These are phyloP conservation scores for Bhutanitis thaidina DNA, from an alignment of 2,888 invertebrate genomes.

Conservation along the genomic window DNA sequence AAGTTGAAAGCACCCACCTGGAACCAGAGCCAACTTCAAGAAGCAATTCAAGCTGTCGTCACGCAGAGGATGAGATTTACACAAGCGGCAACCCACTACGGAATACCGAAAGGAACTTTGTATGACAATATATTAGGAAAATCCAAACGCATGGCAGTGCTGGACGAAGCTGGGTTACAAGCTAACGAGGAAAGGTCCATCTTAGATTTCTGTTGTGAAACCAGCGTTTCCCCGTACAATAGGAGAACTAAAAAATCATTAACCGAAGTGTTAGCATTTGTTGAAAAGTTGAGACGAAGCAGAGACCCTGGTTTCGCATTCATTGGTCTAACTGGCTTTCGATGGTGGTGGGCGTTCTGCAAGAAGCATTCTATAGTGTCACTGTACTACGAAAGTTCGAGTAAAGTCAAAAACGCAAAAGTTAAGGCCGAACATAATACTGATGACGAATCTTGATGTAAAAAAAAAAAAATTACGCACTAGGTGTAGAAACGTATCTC, in stretches of 20 bases:
- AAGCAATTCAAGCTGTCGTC: constrained; percentile 87
- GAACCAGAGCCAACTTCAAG: constrained; percentile 86
- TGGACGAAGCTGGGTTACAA: constrained; percentile 84
- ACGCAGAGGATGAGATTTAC: constrained; percentile 89
- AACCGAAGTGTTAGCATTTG: constrained; percentile 81
- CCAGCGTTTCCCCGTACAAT: constrained; percentile 84
- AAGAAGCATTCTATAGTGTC: constrained; percentile 88
- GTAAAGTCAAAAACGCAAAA: constrained; percentile 37
- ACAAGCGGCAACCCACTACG: constrained; percentile 84
- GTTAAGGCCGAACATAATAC: constrained; percentile 40
- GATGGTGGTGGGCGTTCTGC: constrained; percentile 92
- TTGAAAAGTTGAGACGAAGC: constrained; percentile 79
- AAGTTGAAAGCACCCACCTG: constrained; percentile 88
- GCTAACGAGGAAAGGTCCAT: constrained; percentile 82
- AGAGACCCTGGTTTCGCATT: constrained; percentile 84
- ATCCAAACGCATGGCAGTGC: constrained; percentile 86
- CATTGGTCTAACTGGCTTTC: constrained; percentile 84
- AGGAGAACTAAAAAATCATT: constrained; percentile 85
- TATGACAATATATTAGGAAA: constrained; percentile 89
- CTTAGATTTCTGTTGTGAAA: constrained; percentile 87
- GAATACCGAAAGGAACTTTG: constrained; percentile 87
- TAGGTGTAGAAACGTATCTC: no score
- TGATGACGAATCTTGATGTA: constrained; percentile 38
- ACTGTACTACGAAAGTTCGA: constrained; percentile 46
- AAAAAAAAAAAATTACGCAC: neutral